Base-by-base conservation (phyloP, 2,888 invertebrate species). In the Papilio demoleus region DNA sequence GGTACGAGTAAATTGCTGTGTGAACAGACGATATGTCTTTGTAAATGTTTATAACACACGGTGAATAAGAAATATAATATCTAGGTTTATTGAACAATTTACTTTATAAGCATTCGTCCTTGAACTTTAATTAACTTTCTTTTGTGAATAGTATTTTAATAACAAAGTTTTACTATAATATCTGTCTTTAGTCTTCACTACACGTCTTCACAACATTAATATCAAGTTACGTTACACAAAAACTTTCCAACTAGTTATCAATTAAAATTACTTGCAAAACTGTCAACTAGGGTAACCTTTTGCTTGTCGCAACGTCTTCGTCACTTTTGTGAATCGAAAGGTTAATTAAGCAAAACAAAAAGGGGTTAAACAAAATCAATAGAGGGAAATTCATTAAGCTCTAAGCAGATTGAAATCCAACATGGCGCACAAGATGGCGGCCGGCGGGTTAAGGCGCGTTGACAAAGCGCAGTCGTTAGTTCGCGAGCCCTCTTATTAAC, bases 401-500 rank as follows among this genome's bases (percentile, higher is more conserved):
- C 86, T 92, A 92, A 92, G 90, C 88, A 92, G 92, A 92, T 92
- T 92, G 91, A 88, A 90, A 90, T 87, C 87, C 91, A 90, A 90
- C 83, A 91, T 91, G 91, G 91, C 90, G 82, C 75, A 75, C 88
- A 90, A 90, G 88, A 90, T 88, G 91, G 90, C 89, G 70, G 27
- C 76, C 79, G 81, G 83, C 79, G 84, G 84, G 86, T 86, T 90
- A 88, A 91, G 88, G 88, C 92, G 87, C 88, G 89, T 87, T 93
- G 93, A 93, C 93, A 93, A 93, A 93, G 93, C 90, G 91, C 70
- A 81, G 83, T 91, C 93, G 93, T 93, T 93, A 93, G 92, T 91
- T 88, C 83, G 81, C 84, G 86, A 92, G 92, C 91, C 92, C 92
- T 90, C 92, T 93, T 93, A 93, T 93, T 93, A 93, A 93, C 93